These are phyloP conservation scores for Monopterus albus DNA, from an alignment of 2,113 vertebrate genomes.

Conservation along the genomic window DNA sequence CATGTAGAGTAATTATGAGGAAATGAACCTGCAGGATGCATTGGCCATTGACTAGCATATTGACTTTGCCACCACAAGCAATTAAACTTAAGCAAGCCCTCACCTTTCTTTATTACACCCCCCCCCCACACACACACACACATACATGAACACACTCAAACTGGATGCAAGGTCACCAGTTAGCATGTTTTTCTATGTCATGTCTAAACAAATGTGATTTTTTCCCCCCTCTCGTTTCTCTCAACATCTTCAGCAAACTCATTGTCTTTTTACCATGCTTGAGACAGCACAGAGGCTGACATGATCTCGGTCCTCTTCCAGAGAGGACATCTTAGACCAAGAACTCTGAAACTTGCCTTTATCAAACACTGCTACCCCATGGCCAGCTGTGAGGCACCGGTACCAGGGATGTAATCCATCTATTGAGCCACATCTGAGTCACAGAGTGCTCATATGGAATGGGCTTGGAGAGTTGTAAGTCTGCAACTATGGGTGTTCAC, in stretches of 20 bases:
- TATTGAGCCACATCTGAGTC: conserved; percentile 60
- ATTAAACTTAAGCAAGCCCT: conserved; percentile 80
- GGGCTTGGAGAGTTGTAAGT: conserved; percentile 36
- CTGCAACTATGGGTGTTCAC: conserved; percentile 46
- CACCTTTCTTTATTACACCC: conserved; percentile 46
- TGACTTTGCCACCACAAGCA: conserved; percentile 83
- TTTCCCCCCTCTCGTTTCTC: background rate
- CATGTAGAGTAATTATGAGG: conserved; percentile 84
- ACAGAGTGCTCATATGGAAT: conserved; percentile 44
- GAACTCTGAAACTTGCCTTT: conserved; percentile 50
- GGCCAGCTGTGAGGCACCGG: conserved; percentile 29
- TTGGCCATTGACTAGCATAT: conserved; percentile 83
- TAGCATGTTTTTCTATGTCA: conserved; percentile 42
- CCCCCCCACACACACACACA: conserved; percentile 4
- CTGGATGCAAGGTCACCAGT: conserved; percentile 59
- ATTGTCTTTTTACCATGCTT: conserved; percentile 2
- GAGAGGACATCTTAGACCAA: conserved; percentile 24
- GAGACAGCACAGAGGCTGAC: conserved; percentile 13
- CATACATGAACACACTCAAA: conserved; percentile 39
- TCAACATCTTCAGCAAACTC: background rate
- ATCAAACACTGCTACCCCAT: conserved; percentile 46
- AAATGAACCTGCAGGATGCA: conserved; percentile 82
- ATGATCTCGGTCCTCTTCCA: conserved; percentile 18
- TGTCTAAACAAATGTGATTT: conserved; percentile 4
- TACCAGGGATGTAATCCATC: conserved; percentile 65